Evolutionary conservation across 2,888 invertebrate genomes (phyloP).

Genomic region (Desoria tigrina): DNA sequence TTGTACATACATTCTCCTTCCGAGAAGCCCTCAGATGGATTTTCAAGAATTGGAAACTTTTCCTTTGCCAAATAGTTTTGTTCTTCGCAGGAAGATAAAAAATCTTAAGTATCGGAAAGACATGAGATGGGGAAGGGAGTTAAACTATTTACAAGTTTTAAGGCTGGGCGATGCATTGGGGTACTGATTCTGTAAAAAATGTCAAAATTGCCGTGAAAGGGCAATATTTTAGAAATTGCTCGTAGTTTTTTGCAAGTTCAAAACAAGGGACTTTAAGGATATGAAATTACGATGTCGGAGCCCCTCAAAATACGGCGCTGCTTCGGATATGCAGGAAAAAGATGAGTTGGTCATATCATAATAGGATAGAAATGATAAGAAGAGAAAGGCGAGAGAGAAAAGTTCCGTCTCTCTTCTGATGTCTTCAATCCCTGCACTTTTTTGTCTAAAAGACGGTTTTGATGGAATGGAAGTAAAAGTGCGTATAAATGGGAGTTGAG

Average conservation of each 20-base stretch:
- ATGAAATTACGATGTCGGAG: too few relatives aligned
- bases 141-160: too few relatives aligned
- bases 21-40: neutral
- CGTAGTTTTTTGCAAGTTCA: too few relatives aligned
- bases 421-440: neutral
- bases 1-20: too few relatives aligned
- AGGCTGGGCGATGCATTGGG: too few relatives aligned
- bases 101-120: neutral
- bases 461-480: constrained; percentile 24
- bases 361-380: neutral
- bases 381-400: constrained; percentile 9
- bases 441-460: neutral
- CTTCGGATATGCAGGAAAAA: neutral
- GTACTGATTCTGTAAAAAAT: too few relatives aligned
- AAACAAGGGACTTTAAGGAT: too few relatives aligned
- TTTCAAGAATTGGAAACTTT: constrained; percentile 8
- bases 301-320: too few relatives aligned
- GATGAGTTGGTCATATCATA: constrained; percentile 7
- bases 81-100: neutral
- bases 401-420: neutral
- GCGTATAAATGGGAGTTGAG: constrained; percentile 15
- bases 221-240: too few relatives aligned
- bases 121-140: neutral
- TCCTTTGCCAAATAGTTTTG: constrained; percentile 8
- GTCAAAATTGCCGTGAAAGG: too few relatives aligned